These are phyloP conservation scores for Leptobrachium leishanense DNA, from an alignment of 2,113 vertebrate species.

Conservation along the genomic window DNA sequence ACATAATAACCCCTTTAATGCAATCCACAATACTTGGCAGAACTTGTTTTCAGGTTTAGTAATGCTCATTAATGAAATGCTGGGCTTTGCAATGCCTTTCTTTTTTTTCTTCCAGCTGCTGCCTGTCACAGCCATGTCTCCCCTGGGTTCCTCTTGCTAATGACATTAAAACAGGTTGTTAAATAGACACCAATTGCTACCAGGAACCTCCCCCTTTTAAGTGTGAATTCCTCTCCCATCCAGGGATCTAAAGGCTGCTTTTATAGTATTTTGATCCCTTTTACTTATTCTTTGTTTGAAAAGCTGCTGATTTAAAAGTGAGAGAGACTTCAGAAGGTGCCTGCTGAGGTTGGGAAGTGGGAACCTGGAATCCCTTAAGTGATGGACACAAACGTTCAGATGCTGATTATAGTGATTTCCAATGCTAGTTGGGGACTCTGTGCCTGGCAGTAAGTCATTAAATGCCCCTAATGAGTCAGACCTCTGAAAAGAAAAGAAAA, in stretches of 20 bases:
- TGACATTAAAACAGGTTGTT: conserved; percentile 12
- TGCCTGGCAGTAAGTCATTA: no score
- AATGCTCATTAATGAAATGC: no score
- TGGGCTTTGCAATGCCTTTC: no score
- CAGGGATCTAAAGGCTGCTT: conserved; percentile 29
- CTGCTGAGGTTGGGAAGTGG: not conserved
- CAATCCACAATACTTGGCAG: no score
- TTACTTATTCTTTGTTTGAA: conserved; percentile 29
- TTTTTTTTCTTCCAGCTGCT: not conserved
- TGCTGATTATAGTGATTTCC: no score
- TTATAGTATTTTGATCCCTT: conserved; percentile 48
- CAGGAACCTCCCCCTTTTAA: conserved; percentile 15
- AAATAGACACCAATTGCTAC: conserved; percentile 1
- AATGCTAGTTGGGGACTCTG: no score
- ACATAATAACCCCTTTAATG: no score
- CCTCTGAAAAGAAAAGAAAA: no score
- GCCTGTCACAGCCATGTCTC: conserved; percentile 14
- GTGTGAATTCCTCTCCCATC: conserved; percentile 41
- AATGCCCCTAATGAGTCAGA: no score
- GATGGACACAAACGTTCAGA: no score
- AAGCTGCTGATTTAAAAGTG: conserved; percentile 8
- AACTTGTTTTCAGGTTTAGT: no score
- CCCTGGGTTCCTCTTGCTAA: conserved; percentile 28
- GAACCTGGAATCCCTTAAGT: not conserved
- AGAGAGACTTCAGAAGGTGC: conserved; percentile 3